Percentiles rank a stretch among this genome's conserved stretches.
Conservation (phyloP, 2,113 vertebrate species). For the Embiotoca jacksoni region DNA sequence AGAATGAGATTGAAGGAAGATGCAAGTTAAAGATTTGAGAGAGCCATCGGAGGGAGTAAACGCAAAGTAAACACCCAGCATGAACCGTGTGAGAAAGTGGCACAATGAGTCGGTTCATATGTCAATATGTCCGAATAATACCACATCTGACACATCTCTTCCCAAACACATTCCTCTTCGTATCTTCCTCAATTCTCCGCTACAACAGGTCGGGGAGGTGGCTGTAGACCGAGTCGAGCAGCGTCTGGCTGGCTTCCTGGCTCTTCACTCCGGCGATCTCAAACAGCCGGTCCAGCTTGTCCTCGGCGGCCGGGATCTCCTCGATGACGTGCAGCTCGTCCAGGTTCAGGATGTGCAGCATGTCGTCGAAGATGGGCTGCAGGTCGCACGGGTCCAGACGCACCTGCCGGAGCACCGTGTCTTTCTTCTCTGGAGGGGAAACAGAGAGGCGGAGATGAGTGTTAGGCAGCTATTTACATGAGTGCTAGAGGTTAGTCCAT, state of each 20-base stretch:
- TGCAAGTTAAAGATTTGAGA: neutral
- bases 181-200: constrained; percentile 23
- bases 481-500: no score
- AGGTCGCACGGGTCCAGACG: constrained; percentile 97
- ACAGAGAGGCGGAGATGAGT: neutral
- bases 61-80: neutral
- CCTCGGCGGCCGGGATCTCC: constrained; percentile 92
- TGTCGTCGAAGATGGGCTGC: constrained; percentile 98
- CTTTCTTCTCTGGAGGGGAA: constrained; percentile 92
- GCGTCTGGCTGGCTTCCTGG: constrained; percentile 97
- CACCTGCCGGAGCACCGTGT: constrained; percentile 96
- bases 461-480: neutral
- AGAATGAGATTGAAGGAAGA: constrained; percentile 4
- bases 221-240: constrained; percentile 97
- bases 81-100: constrained; percentile 7
- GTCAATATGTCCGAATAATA: constrained; percentile 1
- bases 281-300: constrained; percentile 95
- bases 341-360: constrained; percentile 96
- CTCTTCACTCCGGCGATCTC: constrained; percentile 97
- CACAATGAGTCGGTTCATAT: constrained; percentile 22
- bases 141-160: constrained; percentile 10
- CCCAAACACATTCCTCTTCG: neutral
- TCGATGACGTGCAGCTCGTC: constrained; percentile 95
- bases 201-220: constrained; percentile 95
- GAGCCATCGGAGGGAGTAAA: constrained; percentile 16